Percentiles rank a stretch among this genome's conserved stretches.
Conservation (phyloP, 2,888 invertebrate genomes). For the Drosophila kanekoi region DNA sequence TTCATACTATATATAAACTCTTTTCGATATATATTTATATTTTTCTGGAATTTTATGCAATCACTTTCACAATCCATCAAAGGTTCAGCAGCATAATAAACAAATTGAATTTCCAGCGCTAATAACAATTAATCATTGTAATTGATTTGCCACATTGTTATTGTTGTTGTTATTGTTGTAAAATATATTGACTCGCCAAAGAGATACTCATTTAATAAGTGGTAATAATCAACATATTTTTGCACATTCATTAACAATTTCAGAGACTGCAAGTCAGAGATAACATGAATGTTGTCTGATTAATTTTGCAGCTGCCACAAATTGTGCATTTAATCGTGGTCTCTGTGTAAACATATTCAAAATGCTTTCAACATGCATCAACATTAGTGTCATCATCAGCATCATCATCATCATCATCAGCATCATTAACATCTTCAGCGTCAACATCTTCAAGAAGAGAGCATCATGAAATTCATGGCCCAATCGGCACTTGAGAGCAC, state of each 20-base stretch:
- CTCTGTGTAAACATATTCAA: conserved; percentile 11
- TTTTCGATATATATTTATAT: conserved; percentile 5
- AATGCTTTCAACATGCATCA: conserved; percentile 19
- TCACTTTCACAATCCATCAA: conserved; percentile 73
- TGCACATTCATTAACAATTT: conserved; percentile 51
- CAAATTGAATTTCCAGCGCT: conserved; percentile 64
- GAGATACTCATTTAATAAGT: conserved; percentile 37
- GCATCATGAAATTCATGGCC: conserved; percentile 53
- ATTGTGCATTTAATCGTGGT: conserved; percentile 20
- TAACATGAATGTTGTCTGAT: conserved; percentile 59
- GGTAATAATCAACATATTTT: conserved; percentile 29
- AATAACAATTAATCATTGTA: conserved; percentile 69
- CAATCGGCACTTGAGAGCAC: conserved; percentile 62
- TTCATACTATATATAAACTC: too few relatives aligned
- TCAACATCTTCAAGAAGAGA: conserved; percentile 3
- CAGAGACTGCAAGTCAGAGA: conserved; percentile 46
- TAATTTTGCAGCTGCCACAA: conserved; percentile 58
- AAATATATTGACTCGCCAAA: conserved; percentile 25
- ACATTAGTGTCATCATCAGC: conserved; percentile 3
- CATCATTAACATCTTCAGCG: conserved; percentile 3
- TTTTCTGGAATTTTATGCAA: conserved; percentile 58
- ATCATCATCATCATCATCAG: conserved; percentile 7
- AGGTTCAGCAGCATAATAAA: conserved; percentile 41
- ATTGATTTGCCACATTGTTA: conserved; percentile 45
- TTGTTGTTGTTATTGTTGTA: conserved; percentile 18